These are phyloP conservation scores for Neopelma chrysocephalum DNA, from an alignment of 2,797 vertebrate species.

Conservation along the genomic window DNA sequence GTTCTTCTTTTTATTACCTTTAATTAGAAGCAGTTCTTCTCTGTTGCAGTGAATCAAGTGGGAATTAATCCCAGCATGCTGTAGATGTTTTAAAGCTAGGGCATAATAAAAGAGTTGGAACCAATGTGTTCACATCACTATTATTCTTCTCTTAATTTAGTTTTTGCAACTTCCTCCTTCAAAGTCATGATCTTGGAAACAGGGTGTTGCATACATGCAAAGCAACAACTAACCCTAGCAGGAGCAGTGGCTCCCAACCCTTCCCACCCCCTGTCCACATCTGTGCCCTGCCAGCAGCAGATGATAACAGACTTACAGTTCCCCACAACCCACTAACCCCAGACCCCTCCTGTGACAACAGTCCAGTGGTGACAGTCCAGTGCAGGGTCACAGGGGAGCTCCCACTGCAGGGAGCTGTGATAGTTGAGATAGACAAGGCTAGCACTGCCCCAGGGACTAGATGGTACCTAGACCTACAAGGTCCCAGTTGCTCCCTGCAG, in stretches of 20 bases:
- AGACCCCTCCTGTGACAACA: not conserved
- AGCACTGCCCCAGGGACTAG: not conserved
- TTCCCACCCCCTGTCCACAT: not conserved
- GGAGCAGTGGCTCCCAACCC: not conserved
- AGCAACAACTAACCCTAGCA: not conserved
- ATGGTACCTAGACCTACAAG: not conserved
- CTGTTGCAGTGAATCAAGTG: not conserved
- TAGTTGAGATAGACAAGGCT: not conserved
- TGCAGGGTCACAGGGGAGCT: not conserved
- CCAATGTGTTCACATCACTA: not conserved
- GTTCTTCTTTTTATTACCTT: not conserved
- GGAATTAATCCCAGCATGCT: not conserved
- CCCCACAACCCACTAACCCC: accelerated
- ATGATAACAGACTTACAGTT: not conserved
- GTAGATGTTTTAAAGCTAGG: not conserved
- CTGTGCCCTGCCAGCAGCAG: not conserved
- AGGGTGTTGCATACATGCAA: not conserved
- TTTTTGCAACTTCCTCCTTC: not conserved
- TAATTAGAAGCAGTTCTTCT: not conserved
- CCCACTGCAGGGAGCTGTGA: not conserved
- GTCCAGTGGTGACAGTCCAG: not conserved
- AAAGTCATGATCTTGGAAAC: not conserved
- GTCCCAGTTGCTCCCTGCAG: not conserved
- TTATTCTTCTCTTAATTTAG: not conserved
- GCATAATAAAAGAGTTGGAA: not conserved